Evolutionary conservation across 2,113 vertebrate species (phyloP).

Genomic region (Nesospiza acunhae): DNA sequence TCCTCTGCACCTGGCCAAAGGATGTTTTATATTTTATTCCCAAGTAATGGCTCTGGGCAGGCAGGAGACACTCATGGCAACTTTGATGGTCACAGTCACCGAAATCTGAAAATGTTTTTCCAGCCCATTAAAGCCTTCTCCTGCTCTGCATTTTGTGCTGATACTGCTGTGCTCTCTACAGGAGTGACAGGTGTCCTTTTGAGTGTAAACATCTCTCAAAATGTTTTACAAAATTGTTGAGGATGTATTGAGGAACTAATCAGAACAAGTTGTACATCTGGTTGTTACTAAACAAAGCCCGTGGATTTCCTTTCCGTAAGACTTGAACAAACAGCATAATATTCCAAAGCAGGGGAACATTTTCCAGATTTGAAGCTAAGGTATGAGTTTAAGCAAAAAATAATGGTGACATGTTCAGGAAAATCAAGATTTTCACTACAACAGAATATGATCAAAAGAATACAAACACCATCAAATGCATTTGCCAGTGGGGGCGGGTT

Average conservation of each 20-base stretch:
- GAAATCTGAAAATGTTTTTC: not conserved
- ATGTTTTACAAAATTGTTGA: not conserved
- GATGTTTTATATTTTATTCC: not conserved
- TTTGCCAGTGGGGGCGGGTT: not conserved
- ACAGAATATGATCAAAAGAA: not conserved
- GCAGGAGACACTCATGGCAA: not conserved
- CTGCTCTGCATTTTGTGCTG: not conserved
- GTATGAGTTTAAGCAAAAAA: not conserved
- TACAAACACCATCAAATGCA: not conserved
- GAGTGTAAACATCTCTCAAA: not conserved
- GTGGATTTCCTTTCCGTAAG: not conserved
- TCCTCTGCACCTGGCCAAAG: not conserved
- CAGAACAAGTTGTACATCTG: not conserved
- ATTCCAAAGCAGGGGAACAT: not conserved
- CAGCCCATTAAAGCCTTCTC: not conserved
- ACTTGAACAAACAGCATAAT: not conserved
- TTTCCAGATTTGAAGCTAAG: not conserved
- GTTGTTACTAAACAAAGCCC: not conserved
- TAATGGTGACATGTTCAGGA: not conserved
- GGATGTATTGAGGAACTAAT: not conserved
- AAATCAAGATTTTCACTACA: not conserved
- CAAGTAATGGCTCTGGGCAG: not conserved
- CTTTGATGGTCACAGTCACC: not conserved
- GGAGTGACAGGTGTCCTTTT: not conserved
- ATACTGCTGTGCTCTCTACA: not conserved